These are phyloP conservation scores for Tragopan temminckii DNA, from an alignment of 2,797 vertebrate species.

Conservation along the genomic window DNA sequence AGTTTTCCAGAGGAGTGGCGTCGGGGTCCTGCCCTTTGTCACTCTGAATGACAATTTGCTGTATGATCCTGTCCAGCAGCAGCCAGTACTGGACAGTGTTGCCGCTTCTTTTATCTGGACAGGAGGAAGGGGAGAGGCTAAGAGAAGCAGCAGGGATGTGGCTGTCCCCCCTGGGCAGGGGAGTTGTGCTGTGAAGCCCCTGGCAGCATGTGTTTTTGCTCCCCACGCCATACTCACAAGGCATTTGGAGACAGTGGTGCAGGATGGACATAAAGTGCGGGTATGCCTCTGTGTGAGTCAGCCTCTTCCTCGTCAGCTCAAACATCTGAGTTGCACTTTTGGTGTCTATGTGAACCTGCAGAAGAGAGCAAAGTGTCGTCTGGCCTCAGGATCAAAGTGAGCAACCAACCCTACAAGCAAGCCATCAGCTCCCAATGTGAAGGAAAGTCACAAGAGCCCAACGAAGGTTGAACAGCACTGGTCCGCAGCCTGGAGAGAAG, in stretches of 20 bases:
- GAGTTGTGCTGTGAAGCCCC: neutral
- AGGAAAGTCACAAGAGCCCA: neutral
- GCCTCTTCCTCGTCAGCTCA: conserved; percentile 95
- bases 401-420: rapidly evolving
- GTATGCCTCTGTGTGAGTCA: conserved; percentile 96
- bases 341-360: conserved; percentile 95
- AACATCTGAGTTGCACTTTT: conserved; percentile 98
- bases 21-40: conserved; percentile 98
- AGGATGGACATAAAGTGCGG: conserved; percentile 99
- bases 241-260: conserved; percentile 99
- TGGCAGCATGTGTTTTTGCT: rapidly evolving
- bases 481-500: neutral
- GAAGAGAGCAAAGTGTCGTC: neutral
- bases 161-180: rapidly evolving
- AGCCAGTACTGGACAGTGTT: conserved; percentile 99
- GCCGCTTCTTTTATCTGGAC: conserved; percentile 94
- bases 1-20: conserved; percentile 96
- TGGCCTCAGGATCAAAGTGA: rapidly evolving
- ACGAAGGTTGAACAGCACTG: neutral
- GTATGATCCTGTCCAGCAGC: conserved; percentile 95
- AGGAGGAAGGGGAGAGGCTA: neutral
- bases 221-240: conserved; percentile 86
- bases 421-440: neutral
- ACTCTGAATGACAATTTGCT: conserved; percentile 97
- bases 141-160: neutral